Evolutionary conservation across 2,888 invertebrate species (phyloP), one percentile per base, ranked within the genome.

Genomic region (Liposcelis brunnea): DNA sequence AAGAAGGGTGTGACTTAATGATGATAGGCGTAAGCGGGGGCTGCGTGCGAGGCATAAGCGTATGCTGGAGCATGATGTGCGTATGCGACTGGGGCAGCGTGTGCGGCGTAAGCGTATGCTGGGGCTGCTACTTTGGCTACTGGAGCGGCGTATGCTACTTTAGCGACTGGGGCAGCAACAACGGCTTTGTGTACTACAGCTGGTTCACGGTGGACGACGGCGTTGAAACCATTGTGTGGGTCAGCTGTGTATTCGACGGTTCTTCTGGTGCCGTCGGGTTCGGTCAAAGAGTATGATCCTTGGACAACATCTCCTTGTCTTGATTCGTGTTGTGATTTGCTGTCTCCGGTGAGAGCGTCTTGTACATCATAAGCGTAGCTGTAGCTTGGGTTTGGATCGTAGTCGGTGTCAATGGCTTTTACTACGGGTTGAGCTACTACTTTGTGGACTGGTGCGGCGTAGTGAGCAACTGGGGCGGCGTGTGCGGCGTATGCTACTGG

Each of bases 221-320:
- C 71, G 53, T 71, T 70, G 64, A 72, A 72, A 37, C 71, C 72
- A 52, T 71, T 65, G 44, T 68, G 61, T 33, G 70, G 69, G 59
- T 72, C 71, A 34, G 71, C 69, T 42, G 67, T 67, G 58, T 71
- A 71, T 54, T 71, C 68, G 19, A 71, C 71, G 53, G 66, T 61
- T 48, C 71, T 63, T 48, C 67, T 61, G 42, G 68, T 68, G 52
- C 71, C 71, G 51, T 72, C 71, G 47, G 71, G 63, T 55, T 72
- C 71, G 44, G 67, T 63, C 11, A 71, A 55, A 34, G 67, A 66
- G 59, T 71, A 72, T 48, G 65, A 62, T 45, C 71, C 71, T 51
- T 66, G 67, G 37, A 72, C 71, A 47, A 66, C 65, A 54, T 70
- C 70, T 48, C 69, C 70, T 49, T 61, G 61, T 43, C 71, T 66